phyloP scores from a whole-genome alignment of 1,140 invertebrate species.

The Temnothorax curvispinosus region DNA sequence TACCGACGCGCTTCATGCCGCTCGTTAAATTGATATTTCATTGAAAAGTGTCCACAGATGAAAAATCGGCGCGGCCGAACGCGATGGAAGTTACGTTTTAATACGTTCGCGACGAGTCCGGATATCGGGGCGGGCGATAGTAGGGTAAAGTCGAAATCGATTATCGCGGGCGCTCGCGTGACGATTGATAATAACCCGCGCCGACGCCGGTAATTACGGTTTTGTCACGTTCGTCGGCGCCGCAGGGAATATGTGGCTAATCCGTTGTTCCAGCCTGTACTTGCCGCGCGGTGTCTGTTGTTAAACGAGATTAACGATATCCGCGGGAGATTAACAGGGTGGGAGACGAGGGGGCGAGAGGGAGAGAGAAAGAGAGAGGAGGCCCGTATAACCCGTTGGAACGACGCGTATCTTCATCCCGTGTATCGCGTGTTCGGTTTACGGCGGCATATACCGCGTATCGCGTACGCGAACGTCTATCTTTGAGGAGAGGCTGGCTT shows the following conservation, averaged over 20 bases:
- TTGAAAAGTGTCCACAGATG: slow-evolving; percentile 17
- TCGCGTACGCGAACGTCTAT: not conserved
- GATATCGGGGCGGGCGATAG: not conserved
- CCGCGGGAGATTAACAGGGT: slow-evolving; percentile 51
- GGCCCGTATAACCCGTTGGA: not conserved
- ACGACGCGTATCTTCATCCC: slow-evolving; percentile 15
- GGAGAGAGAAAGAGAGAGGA: not conserved
- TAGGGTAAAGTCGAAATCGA: slow-evolving; percentile 71
- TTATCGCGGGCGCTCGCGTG: slow-evolving; percentile 70
- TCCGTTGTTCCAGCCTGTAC: slow-evolving; percentile 71
- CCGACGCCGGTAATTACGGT: slow-evolving; percentile 75
- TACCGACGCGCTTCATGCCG: slow-evolving; percentile 13
- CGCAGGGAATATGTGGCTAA: slow-evolving; percentile 70
- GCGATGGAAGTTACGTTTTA: slow-evolving; percentile 56
- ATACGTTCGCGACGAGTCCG: slow-evolving; percentile 34
- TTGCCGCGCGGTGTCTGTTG: slow-evolving; percentile 70
- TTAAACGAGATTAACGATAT: slow-evolving; percentile 64
- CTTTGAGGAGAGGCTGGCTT: not conserved
- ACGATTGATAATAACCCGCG: slow-evolving; percentile 76
- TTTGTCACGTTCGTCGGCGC: slow-evolving; percentile 73
- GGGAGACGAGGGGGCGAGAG: not conserved
- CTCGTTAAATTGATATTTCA: slow-evolving; percentile 37
- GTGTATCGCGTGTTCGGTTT: not conserved
- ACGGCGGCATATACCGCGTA: not conserved
- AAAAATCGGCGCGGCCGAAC: slow-evolving; percentile 30